phyloP scores from a whole-genome alignment of 2,888 invertebrate genomes.

The Furcula furcula region DNA sequence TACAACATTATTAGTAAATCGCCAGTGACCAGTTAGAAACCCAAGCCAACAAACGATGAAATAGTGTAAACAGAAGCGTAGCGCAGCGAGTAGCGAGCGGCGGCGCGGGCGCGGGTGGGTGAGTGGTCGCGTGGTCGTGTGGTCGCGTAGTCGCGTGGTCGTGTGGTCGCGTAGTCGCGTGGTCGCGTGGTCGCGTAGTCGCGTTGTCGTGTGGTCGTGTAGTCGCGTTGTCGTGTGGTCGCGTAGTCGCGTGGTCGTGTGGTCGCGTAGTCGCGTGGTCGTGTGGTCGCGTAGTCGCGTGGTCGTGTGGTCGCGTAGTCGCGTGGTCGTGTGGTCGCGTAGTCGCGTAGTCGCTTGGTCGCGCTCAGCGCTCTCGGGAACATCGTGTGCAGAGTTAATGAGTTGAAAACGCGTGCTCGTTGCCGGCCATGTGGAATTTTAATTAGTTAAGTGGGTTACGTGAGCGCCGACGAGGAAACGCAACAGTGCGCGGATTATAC shows the following conservation, averaged over 20 bases:
- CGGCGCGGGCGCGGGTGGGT: neutral
- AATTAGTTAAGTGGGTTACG: conserved; percentile 64
- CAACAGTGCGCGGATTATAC: conserved; percentile 46
- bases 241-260: neutral
- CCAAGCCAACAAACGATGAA: too few species aligned
- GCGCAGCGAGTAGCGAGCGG: too few species aligned
- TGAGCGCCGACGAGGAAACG: conserved; percentile 46
- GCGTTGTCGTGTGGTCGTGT: too few species aligned
- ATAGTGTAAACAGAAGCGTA: too few species aligned
- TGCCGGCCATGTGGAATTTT: conserved; percentile 61
- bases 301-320: neutral
- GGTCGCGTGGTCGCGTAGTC: neutral
- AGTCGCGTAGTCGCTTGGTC: neutral
- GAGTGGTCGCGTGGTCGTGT: conserved; percentile 1
- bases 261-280: conserved; percentile 2
- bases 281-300: conserved; percentile 1
- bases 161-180: conserved; percentile 1
- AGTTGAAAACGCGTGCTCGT: conserved; percentile 56
- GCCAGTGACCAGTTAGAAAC: too few species aligned
- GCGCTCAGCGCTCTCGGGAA: conserved; percentile 11
- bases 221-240: neutral
- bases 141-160: neutral
- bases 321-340: conserved; percentile 1
- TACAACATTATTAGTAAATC: too few species aligned
- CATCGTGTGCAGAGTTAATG: conserved; percentile 44